Evolutionary conservation across 1,140 invertebrate species (phyloP).

Genomic region (Tetramorium alpestre): DNA sequence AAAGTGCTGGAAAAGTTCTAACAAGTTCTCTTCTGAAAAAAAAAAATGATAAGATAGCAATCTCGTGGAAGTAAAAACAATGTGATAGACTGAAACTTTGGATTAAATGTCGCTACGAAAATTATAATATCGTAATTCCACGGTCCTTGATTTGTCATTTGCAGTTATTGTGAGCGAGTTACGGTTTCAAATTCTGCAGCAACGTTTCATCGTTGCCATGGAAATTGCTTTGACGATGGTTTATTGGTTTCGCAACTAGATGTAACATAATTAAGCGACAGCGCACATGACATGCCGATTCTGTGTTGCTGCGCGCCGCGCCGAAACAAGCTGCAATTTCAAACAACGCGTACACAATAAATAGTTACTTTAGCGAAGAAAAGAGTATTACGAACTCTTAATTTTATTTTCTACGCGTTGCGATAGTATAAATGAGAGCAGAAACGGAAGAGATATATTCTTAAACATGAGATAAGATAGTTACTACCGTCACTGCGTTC

Average conservation of each 20-base stretch:
- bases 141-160: constrained; percentile 51
- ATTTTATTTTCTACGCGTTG: not conserved
- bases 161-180: constrained; percentile 27
- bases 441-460: not conserved
- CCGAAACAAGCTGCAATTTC: constrained; percentile 7
- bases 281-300: constrained; percentile 22
- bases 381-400: not conserved
- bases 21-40: not conserved
- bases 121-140: constrained; percentile 49
- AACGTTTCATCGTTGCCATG: constrained; percentile 57
- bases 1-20: not conserved
- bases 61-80: not conserved
- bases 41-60: not conserved
- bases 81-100: not conserved
- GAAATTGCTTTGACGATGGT: constrained; percentile 60
- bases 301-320: not conserved
- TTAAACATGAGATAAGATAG: not conserved
- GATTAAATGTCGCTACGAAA: constrained; percentile 18
- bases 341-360: constrained; percentile 1
- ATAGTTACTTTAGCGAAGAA: constrained; percentile 7
- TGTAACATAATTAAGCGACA: constrained; percentile 56
- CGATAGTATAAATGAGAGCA: not conserved
- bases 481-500: not conserved
- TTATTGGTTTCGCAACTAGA: constrained; percentile 60
- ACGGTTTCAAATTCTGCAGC: constrained; percentile 28